Evolutionary conservation across 2,888 invertebrate genomes (phyloP), one percentile per base, ranked within the genome.

Genomic region (Calameuta filiformis): DNA sequence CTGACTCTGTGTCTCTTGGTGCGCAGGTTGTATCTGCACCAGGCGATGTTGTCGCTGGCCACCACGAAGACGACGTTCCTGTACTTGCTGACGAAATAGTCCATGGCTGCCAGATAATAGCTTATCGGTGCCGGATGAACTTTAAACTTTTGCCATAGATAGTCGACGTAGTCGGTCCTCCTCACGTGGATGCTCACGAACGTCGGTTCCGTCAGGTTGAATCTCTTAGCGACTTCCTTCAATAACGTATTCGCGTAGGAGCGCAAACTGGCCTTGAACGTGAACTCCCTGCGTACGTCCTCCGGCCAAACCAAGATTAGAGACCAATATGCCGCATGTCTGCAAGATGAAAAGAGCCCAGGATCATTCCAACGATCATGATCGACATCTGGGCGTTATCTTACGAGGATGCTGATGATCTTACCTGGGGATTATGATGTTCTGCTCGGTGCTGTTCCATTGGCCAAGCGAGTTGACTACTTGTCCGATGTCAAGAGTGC

Each of bases 391-490:
- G 9, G 9, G 2, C 23, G 2, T 4, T 4, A 56, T 23, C 1
- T 56, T 23, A 6, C 3, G 9, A 2, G 23, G 2, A 0, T 23
- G 9, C 56, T 23, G 23, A 56, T 56, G 31, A 68, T 31, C 75
- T 76, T 83, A 90, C 91, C 92, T 92, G 78, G 93, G 93, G 84
- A 94, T 90, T 81, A 94, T 92, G 80, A 94, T 94, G 85, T 93
- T 93, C 86, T 94, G 94, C 76, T 93, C 92, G 15, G 93, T 93
- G 87, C 92, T 92, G 84, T 93, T 93, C 94, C 94, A 94, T 71
- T 92, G 91, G 73, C 93, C 92, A 76, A 93, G 87, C 6, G 93
- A 93, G 82, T 90, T 92, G 68, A 93, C 92, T 76, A 93, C 92
- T 74, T 91, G 91, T 30, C 91, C 90, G 79, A 92, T 89, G 79